These are phyloP conservation scores for Rotaria socialis DNA, from an alignment of 2,888 invertebrate genomes.

Conservation along the genomic window DNA sequence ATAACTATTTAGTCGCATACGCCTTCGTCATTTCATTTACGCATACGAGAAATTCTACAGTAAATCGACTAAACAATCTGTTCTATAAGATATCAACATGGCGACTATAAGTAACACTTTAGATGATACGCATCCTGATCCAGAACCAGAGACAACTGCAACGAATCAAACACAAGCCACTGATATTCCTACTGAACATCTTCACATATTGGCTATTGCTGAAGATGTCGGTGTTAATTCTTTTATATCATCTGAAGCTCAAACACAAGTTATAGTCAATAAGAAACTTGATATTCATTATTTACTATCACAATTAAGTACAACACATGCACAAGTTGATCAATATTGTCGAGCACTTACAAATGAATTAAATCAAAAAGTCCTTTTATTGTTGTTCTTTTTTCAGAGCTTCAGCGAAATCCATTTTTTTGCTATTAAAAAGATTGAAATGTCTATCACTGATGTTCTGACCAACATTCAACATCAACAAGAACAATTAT, in stretches of 20 bases:
- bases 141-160: background rate
- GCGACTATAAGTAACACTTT: background rate
- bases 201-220: background rate
- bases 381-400: background rate
- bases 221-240: background rate
- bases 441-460: background rate
- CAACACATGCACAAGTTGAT: background rate
- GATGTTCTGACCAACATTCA: background rate
- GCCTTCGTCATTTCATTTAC: background rate
- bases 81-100: background rate
- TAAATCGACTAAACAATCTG: background rate
- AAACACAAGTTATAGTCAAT: background rate
- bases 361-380: background rate
- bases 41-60: background rate
- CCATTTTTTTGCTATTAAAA: background rate
- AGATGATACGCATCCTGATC: background rate
- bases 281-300: background rate
- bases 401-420: background rate
- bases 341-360: background rate
- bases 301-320: background rate
- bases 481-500: background rate
- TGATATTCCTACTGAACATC: background rate
- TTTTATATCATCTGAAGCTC: background rate
- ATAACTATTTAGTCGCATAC: background rate
- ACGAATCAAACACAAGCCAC: background rate